Percentiles rank a stretch among this genome's conserved stretches.
phyloP scores from a whole-genome alignment of 2,113 vertebrate genomes.

The Chinchilla lanigera region DNA sequence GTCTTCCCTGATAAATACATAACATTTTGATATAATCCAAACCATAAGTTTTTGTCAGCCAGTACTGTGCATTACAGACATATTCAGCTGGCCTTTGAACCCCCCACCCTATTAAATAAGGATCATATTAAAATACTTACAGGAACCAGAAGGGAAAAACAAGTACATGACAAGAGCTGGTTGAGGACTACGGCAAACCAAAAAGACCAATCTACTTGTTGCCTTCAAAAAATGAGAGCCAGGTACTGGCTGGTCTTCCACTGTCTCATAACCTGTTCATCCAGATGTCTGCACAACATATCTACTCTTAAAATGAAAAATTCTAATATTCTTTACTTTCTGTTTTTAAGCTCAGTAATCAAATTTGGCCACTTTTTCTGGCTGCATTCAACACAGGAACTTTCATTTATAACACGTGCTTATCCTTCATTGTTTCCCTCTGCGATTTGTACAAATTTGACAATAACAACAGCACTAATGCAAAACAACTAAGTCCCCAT shows the following conservation, averaged over 20 bases:
- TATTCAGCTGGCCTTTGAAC: not conserved
- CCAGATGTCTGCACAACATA: not conserved
- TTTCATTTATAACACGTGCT: not conserved
- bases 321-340: not conserved
- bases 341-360: not conserved
- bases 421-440: not conserved
- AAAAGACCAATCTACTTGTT: not conserved
- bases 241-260: not conserved
- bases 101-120: not conserved
- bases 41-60: conserved; percentile 17
- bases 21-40: not conserved
- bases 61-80: not conserved
- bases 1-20: not conserved
- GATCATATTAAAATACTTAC: conserved; percentile 22
- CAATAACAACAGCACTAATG: not conserved
- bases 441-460: not conserved
- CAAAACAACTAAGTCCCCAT: not conserved
- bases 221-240: not conserved
- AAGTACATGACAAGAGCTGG: not conserved
- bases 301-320: not conserved
- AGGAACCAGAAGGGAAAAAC: not conserved
- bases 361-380: not conserved
- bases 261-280: not conserved
- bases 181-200: not conserved
- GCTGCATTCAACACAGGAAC: not conserved